Percentiles rank a stretch among this genome's conserved stretches.
Evolutionary conservation across 2,888 invertebrate genomes (phyloP).

Genomic region (Crioceris asparagi): DNA sequence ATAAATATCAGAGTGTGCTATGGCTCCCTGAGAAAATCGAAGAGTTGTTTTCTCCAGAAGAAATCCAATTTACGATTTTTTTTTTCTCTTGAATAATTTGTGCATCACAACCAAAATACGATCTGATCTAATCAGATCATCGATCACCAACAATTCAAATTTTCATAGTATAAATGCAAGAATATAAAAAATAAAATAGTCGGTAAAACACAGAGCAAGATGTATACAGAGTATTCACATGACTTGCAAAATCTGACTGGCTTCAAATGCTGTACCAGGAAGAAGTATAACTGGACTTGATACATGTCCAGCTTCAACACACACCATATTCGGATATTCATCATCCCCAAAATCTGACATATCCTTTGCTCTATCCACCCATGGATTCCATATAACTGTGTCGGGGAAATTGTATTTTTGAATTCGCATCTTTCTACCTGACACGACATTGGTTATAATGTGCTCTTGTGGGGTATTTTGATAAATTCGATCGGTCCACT

Average conservation of each 20-base stretch:
- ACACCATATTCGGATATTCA: constrained; percentile 93
- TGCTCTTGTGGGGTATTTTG: constrained; percentile 89
- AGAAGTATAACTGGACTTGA: constrained; percentile 77
- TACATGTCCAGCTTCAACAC: constrained; percentile 89
- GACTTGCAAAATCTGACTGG: constrained; percentile 81
- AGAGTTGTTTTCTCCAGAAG: no score
- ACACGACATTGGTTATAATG: constrained; percentile 85
- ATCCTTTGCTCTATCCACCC: constrained; percentile 86
- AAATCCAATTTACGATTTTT: no score
- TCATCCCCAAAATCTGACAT: constrained; percentile 94
- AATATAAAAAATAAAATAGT: no score
- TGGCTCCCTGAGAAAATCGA: no score
- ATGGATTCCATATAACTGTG: constrained; percentile 96
- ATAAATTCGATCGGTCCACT: constrained; percentile 91
- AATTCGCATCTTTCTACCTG: constrained; percentile 83
- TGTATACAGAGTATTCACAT: constrained; percentile 34
- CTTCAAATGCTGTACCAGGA: constrained; percentile 86
- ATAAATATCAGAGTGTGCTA: no score
- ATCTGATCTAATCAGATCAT: no score
- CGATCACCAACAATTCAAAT: no score
- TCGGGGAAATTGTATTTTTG: constrained; percentile 93
- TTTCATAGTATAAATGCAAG: no score
- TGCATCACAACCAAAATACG: no score
- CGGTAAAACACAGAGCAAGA: no score
- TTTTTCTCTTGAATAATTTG: no score